Conservation (phyloP, 2,797 vertebrate genomes). For the Leuciscus waleckii region DNA sequence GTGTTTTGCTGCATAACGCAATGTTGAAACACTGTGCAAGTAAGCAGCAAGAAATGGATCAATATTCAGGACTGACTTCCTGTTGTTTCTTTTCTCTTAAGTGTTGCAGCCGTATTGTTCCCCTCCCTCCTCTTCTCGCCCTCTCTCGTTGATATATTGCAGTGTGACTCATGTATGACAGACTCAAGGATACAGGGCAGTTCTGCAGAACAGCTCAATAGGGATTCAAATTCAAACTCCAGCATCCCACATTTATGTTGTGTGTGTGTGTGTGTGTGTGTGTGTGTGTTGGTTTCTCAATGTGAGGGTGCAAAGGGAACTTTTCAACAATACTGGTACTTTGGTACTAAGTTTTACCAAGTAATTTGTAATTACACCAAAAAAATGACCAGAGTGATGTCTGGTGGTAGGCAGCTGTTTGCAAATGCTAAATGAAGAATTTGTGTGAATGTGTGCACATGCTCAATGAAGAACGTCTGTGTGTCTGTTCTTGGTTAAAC, state of each 20-base stretch:
- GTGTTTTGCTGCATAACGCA: conserved; percentile 55
- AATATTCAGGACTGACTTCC: conserved; percentile 58
- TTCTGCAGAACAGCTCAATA: conserved; percentile 60
- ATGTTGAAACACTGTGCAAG: conserved; percentile 71
- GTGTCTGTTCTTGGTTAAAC: neutral
- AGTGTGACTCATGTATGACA: conserved; percentile 67
- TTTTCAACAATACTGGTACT: neutral
- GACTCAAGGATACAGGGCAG: conserved; percentile 58
- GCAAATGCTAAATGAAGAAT: neutral
- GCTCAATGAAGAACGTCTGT: neutral
- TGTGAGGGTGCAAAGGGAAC: neutral
- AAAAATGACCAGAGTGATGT: neutral
- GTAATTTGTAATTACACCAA: neutral
- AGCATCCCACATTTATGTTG: conserved; percentile 40
- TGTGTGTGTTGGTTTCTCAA: neutral
- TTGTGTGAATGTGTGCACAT: neutral
- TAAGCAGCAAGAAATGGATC: conserved; percentile 63
- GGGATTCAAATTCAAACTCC: conserved; percentile 51
- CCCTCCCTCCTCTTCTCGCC: conserved; percentile 35
- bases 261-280: neutral
- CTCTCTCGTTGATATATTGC: conserved; percentile 48
- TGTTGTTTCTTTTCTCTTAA: conserved; percentile 57
- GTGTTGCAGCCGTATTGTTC: conserved; percentile 41
- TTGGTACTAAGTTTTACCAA: neutral
- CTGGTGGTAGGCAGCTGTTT: neutral